A percentile compares a stretch with the other conserved stretches of the same genome.
These are phyloP conservation scores for Larimichthys polyactis DNA, from an alignment of 2,113 vertebrate genomes.

Conservation along the genomic window DNA sequence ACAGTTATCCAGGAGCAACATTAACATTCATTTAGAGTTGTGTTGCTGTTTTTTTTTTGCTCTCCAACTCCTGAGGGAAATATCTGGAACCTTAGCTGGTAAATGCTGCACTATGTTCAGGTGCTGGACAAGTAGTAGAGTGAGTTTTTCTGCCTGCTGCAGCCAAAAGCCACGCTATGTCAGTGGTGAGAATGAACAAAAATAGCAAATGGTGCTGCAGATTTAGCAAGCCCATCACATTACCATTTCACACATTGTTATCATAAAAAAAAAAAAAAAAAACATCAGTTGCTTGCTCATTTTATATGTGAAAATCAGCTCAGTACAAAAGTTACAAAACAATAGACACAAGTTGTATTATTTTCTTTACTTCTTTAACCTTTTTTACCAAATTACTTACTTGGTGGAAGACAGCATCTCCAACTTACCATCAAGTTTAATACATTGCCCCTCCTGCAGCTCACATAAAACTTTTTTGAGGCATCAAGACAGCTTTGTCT, in stretches of 20 bases:
- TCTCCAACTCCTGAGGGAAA: background rate
- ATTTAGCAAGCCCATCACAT: background rate
- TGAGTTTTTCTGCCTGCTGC: background rate
- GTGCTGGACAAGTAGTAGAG: background rate
- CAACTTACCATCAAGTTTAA: slow-evolving; percentile 3
- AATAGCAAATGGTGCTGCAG: background rate
- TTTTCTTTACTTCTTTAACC: background rate
- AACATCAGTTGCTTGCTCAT: background rate
- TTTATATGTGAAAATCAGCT: background rate
- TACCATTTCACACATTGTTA: background rate
- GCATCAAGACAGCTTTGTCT: slow-evolving; percentile 8
- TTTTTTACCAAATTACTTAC: background rate
- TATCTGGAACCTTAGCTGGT: too few relatives aligned
- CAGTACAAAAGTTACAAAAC: background rate
- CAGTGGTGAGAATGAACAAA: background rate
- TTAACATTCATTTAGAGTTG: background rate
- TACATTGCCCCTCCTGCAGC: slow-evolving; percentile 6
- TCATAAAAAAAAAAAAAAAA: background rate
- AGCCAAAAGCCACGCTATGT: background rate
- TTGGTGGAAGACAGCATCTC: slow-evolving; percentile 9
- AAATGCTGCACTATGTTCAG: background rate
- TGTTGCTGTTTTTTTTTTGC: background rate
- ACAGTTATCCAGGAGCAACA: background rate
- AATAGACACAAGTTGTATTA: background rate
- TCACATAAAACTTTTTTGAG: slow-evolving; percentile 15